Base-by-base conservation (phyloP, 2,797 vertebrate species). In the Danio albolineatus region DNA sequence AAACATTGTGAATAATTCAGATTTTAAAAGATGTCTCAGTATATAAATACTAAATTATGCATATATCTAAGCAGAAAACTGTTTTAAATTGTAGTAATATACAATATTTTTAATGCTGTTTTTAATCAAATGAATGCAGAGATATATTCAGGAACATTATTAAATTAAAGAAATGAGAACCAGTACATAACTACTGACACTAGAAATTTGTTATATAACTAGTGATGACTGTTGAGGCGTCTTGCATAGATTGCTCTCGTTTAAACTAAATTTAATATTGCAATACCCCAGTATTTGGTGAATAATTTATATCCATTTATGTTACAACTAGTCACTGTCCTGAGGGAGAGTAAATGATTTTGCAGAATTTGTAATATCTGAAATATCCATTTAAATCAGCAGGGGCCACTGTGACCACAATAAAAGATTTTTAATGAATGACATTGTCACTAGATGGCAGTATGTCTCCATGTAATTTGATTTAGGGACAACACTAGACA, bases 381-480 rank as follows among this genome's bases (percentile, higher is more conserved):
- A 54, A 19, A 7, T 54, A 54, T 19, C 1, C 4, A 6, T 57
- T 28, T 28, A 21, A 21, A 19, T 56, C 53, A 56, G 1, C 10
- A 43, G 62, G n/a, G 0, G 3, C 17, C 28, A 5, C 43, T 28
- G 4, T 44, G n/a, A 41, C 16, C 39, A 48, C 17, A 48, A 6
- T 8, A 10, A 17, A 38, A 43, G 17, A 10, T 39, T 41, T 21
- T 16, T 36, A 21, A 14, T 17, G n/a, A 10, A 65, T 19, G 12
- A 8, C n/a, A 60, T 1, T 2, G 62, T 89, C 92, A 92, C 92
- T 90, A 93, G 93, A 89, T 90, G 93, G 85, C 92, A 92, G 85
- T 19, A 77, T 89, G 53, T 38, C 71, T 65, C 83, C 82, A 84
- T 48, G 2, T 28, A 71, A n/a, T 13, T 51, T 51, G 83, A 5